Base-by-base conservation (phyloP, 2,888 invertebrate genomes). In the Theodoxus fluviatilis region DNA sequence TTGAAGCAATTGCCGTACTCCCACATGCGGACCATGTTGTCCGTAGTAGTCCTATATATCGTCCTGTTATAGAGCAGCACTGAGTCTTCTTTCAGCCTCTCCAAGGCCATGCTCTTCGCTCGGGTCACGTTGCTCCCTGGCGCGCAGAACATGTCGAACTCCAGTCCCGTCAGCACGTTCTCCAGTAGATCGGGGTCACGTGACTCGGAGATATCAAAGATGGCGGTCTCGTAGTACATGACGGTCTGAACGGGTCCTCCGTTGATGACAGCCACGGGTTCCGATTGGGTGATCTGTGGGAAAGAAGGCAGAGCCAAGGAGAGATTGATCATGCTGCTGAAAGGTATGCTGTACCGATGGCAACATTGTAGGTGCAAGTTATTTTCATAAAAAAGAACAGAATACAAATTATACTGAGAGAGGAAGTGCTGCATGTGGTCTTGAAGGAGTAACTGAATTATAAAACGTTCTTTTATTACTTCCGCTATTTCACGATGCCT, bases 71-170 rank as follows among this genome's bases (percentile, higher is more conserved):
- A 69, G 9, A 83, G 35, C 22, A 78, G 57, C 3, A 66, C 69
- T 15, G 82, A 78, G 28, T 73, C 71, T 15, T 67, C 57, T n/a
- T 71, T 52, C 25, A 81, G 35, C 18, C 64, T 66, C 1, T 69
- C 65, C 55, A 74, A 67, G 0, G 76, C 49, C 47, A 67, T 25
- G 28, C 69, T 38, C 49, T 73, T 61, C 18, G 57, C 55, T 15
- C 52, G 66, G 59, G 65, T 70, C 35, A 73, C 68, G 7, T 66
- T 73, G n/a, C 74, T 72, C 73, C 79, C 79, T n/a, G 76, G 75
- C 75, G 78, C 74, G 61, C 82, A 84, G 68, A 85, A 78, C 6
- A 86, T 71, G 59, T 81, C 76, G 38, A 78, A 81, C 3, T 74
- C 71, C 40, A 85, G 74, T 12, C 81, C 84, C 12, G 80, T 78